Conservation (phyloP, 2,888 invertebrate genomes). For the Pristionchus mayeri region DNA sequence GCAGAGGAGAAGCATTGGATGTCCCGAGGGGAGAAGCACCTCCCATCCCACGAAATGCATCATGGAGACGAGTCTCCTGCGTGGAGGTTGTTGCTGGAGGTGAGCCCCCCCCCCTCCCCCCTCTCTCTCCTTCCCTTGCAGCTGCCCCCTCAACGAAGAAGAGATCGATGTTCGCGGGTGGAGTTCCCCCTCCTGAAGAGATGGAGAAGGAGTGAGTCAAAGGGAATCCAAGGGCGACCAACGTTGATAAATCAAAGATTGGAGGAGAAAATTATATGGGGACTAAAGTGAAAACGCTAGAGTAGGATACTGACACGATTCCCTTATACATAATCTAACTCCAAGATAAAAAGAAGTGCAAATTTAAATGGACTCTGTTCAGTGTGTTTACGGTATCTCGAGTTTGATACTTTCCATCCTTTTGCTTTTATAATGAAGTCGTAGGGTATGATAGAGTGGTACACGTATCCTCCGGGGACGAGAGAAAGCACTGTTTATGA, state of each 20-base stretch:
- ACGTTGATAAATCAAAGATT: neutral
- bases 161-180: neutral
- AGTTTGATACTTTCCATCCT: neutral
- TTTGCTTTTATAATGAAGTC: too few species aligned
- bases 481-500: neutral
- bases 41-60: conserved; percentile 11
- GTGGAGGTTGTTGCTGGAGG: conserved; percentile 40
- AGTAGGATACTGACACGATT: too few species aligned
- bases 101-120: neutral
- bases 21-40: neutral
- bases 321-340: too few species aligned
- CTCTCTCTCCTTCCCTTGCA: neutral
- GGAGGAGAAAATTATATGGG: neutral
- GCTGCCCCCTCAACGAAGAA: conserved; percentile 45
- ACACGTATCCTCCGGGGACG: neutral
- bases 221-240: neutral
- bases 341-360: too few species aligned
- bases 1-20: neutral
- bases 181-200: neutral
- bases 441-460: neutral
- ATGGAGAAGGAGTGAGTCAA: neutral
- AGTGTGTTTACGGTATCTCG: neutral
- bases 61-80: conserved; percentile 43
- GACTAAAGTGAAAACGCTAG: neutral
- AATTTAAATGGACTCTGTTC: too few species aligned